These are phyloP conservation scores for Drosophila rubida DNA, from an alignment of 2,888 invertebrate species.

Conservation along the genomic window DNA sequence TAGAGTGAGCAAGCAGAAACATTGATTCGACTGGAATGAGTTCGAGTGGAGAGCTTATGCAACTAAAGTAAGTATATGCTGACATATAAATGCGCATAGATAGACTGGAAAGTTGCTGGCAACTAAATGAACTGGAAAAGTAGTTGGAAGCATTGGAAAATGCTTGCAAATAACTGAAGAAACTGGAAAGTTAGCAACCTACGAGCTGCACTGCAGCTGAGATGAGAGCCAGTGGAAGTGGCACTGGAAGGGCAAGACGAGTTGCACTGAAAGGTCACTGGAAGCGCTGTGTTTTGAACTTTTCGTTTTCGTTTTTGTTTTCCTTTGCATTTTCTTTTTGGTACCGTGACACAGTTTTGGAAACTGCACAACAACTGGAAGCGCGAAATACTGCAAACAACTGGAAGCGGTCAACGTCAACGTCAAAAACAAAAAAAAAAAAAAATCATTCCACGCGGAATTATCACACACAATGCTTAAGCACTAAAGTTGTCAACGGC, in stretches of 20 bases:
- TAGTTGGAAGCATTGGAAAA: too few relatives aligned
- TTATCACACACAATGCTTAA: slow-evolving; percentile 70
- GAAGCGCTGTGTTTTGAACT: slow-evolving; percentile 3
- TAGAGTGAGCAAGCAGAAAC: neutral
- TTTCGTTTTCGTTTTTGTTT: neutral
- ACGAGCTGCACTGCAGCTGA: too few relatives aligned
- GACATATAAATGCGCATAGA: too few relatives aligned
- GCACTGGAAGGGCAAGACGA: slow-evolving; percentile 11
- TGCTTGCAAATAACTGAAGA: neutral
- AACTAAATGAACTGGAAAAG: too few relatives aligned
- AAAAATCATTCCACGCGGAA: slow-evolving; percentile 56
- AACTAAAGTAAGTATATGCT: too few relatives aligned
- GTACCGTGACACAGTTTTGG: slow-evolving; percentile 5
- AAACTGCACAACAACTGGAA: slow-evolving; percentile 13
- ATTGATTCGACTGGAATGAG: neutral
- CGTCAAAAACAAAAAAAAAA: slow-evolving; percentile 18
- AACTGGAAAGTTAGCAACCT: neutral
- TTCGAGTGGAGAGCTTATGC: neutral
- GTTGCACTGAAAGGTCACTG: neutral
- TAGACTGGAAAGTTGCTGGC: neutral
- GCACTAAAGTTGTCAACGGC: too few relatives aligned
- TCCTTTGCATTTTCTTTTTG: neutral
- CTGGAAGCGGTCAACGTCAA: slow-evolving; percentile 10
- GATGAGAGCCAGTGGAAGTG: neutral
- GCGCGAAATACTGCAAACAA: neutral